Evolutionary conservation across 1,140 invertebrate genomes (phyloP), one percentile per base, ranked within the genome.

Genomic region (Lethocerus indicus): DNA sequence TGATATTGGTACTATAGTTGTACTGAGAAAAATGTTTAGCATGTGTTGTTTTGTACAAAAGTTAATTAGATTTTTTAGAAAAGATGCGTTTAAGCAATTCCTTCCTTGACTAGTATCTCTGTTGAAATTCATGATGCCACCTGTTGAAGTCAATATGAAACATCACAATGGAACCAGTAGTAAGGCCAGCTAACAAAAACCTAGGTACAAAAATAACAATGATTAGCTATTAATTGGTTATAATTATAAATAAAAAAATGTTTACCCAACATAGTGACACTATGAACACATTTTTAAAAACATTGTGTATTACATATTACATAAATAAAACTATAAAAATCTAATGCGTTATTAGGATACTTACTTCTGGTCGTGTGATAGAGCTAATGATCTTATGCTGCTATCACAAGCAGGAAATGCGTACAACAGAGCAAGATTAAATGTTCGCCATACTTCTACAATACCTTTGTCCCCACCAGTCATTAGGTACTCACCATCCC

Each of bases 101-200:
- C 12, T 43, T 39, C 26, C 49, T 50, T 44, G 49, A 50, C 51
- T 74, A 87, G 71, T 87, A 87, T 57, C 84, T 78, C 66, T 92
- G 87, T 64, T 94, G 89, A 67, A 92, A 97, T 69, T 98, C 93
- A 64, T 96, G 93, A 68, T 98, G 94, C 94, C 94, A 98, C 62
- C 92, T 78, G 69, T 98, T 98, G 72, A 98, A 98, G 68, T 98
- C 94, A 63, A 98, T 95, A 71, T 98, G 93, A 69, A 98, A 97
- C 56, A 98, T 91, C 36, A 98, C 87, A 49, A 98, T 83, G 18
- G 93, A 94, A 29, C 96, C 96, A 56, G 94, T 94, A 18, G 92
- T 87, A 24, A 98, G 68, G 53, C 95, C 95, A 56, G 92, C 93
- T 56, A 99, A 70, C 42, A 98, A 71, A 70, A 96, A 97, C 65